Base-by-base conservation (phyloP, 2,113 vertebrate genomes). In the Hymenochirus boettgeri region DNA sequence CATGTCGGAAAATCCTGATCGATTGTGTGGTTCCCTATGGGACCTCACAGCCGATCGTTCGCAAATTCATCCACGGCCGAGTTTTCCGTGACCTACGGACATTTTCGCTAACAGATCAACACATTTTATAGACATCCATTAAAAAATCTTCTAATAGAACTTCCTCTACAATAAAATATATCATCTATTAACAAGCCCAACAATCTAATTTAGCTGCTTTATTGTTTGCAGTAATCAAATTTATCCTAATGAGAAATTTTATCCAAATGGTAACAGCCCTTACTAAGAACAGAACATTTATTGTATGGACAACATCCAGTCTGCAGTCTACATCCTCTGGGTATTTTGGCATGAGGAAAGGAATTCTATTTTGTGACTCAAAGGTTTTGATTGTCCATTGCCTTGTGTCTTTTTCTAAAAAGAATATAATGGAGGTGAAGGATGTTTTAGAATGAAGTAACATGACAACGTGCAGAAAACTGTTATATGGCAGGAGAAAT, bases 151-250 rank as follows among this genome's bases (percentile, higher is more conserved):
- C n/a, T 42, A 23, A 22, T 52, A 33, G 22, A 26, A 3, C 56
- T 27, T 29, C 12, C 23, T 18, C n/a, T n/a, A n/a, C n/a, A n/a
- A n/a, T n/a, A n/a, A n/a, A n/a, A n/a, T n/a, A n/a, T 21, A 1
- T 67, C 37, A 69, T 52, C 52, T 29, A 17, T 60, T 69, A 60
- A 51, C 5, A 21, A 71, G 18, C 60, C 59, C 29, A 18, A 64
- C 29, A 62, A 69, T 63, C 61, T 69, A 54, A 56, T 67, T 69
- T 45, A 73, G 62, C 24, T 27, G 48, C 24, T 19, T 47, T 57
- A 46, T n/a, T 22, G 59, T 58, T 22, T 57, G 50, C 8, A 2
- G 29, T 62, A 52, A 45, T 46, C 33, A 26, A 37, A 60, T 35
- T 48, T 50, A 2, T 55, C 2, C 3, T 42, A 12, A 67, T 42